These are phyloP conservation scores for Papilio gigon DNA, from an alignment of 2,888 invertebrate species.

Conservation along the genomic window DNA sequence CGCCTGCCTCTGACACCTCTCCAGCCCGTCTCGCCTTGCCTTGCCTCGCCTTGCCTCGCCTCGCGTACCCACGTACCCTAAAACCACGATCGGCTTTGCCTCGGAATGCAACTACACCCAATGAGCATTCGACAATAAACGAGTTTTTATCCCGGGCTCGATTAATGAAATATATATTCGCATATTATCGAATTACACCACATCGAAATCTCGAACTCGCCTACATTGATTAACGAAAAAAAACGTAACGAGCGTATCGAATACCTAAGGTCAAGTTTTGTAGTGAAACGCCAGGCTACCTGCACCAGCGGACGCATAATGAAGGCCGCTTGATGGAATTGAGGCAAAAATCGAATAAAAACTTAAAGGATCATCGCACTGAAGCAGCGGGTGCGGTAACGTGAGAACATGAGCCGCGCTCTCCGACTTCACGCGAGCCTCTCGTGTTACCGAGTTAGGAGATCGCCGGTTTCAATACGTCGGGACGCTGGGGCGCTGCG, in stretches of 20 bases:
- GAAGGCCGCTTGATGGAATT: slow-evolving; percentile 75
- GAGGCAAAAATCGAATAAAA: slow-evolving; percentile 75
- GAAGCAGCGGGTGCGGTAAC: slow-evolving; percentile 68
- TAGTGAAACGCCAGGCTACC: slow-evolving; percentile 74
- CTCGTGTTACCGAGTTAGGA: slow-evolving; percentile 37
- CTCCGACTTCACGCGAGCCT: slow-evolving; percentile 36
- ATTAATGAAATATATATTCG: slow-evolving; percentile 67
- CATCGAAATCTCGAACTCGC: slow-evolving; percentile 74
- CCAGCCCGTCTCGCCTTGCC: slow-evolving; percentile 55
- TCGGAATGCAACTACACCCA: slow-evolving; percentile 50
- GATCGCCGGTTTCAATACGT: slow-evolving; percentile 10
- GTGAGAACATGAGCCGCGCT: slow-evolving; percentile 52
- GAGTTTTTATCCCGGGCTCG: slow-evolving; percentile 62
- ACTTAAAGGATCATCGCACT: slow-evolving; percentile 75
- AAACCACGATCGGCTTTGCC: slow-evolving; percentile 58
- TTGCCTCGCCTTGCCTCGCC: slow-evolving; percentile 52
- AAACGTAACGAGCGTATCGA: slow-evolving; percentile 71
- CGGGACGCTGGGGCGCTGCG: not conserved
- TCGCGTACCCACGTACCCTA: slow-evolving; percentile 60
- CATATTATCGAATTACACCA: slow-evolving; percentile 77
- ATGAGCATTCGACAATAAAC: slow-evolving; percentile 58
- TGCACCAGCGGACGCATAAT: slow-evolving; percentile 77
- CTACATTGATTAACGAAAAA: slow-evolving; percentile 72
- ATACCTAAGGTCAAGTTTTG: slow-evolving; percentile 79
- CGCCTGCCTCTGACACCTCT: slow-evolving; percentile 73